These are phyloP conservation scores for Muraenolepis orangiensis DNA, from an alignment of 2,797 vertebrate species.

Conservation along the genomic window DNA sequence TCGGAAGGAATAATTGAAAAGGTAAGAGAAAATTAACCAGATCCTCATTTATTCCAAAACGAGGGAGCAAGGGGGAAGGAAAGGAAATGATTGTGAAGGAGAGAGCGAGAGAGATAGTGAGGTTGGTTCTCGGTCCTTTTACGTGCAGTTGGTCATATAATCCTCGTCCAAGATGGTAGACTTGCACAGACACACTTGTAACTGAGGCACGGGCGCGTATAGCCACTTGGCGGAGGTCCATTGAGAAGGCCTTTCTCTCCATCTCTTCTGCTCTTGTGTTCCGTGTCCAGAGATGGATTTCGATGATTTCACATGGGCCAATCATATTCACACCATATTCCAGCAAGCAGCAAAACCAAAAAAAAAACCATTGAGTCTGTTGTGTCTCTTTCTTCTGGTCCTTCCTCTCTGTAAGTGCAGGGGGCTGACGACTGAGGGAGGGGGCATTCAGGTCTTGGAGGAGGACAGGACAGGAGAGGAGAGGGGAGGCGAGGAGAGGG, in stretches of 20 bases:
- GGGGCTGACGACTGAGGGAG: constrained; percentile 19
- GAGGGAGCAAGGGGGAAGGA: constrained; percentile 10
- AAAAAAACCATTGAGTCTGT: constrained; percentile 15
- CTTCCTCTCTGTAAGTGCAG: constrained; percentile 21
- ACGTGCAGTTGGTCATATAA: too few species aligned
- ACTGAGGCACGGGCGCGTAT: not conserved
- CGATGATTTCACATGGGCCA: too few species aligned
- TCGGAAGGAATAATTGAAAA: constrained; percentile 15
- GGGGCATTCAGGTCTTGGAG: constrained; percentile 44
- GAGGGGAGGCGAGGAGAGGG: constrained; percentile 20
- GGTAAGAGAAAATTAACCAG: constrained; percentile 33
- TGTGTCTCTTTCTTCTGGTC: constrained; percentile 21
- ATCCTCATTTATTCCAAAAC: constrained; percentile 54
- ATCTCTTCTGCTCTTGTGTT: too few species aligned
- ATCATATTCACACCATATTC: not conserved
- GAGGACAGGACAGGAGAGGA: constrained; percentile 19
- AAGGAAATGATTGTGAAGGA: constrained; percentile 10
- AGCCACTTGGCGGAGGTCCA: too few species aligned
- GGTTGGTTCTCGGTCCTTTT: too few species aligned
- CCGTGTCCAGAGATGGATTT: too few species aligned
- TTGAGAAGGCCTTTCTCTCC: too few species aligned
- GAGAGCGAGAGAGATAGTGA: not conserved
- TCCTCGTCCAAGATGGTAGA: too few species aligned
- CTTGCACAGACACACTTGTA: not conserved
- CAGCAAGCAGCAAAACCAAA: not conserved